Conservation (phyloP, 2,888 invertebrate species). For the Drosophila putrida region DNA sequence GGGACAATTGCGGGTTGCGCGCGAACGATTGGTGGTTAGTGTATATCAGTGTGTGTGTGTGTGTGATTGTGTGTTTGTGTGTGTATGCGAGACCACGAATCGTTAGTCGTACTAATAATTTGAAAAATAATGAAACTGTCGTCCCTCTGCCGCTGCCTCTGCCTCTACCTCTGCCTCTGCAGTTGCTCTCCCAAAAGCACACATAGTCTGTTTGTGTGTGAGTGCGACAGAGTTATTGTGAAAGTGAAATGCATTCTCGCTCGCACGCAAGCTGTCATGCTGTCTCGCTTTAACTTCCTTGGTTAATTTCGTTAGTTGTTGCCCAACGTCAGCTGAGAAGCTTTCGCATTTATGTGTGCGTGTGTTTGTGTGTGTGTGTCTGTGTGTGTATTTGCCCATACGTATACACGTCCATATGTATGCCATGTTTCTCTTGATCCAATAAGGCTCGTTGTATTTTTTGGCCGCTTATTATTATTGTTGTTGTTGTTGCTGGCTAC, state of each 20-base stretch:
- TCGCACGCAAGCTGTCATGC: slow-evolving; percentile 8
- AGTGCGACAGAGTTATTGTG: slow-evolving; percentile 46
- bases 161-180: neutral
- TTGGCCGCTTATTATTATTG: slow-evolving; percentile 18
- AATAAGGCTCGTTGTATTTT: slow-evolving; percentile 60
- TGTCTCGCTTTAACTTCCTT: slow-evolving; percentile 78
- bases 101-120: slow-evolving; percentile 83
- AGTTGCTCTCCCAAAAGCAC: slow-evolving; percentile 3
- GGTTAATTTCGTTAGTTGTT: slow-evolving; percentile 78
- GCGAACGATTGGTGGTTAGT: slow-evolving; percentile 77
- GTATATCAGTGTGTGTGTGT: neutral
- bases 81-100: slow-evolving; percentile 76
- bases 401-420: slow-evolving; percentile 46
- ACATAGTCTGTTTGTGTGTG: slow-evolving; percentile 1
- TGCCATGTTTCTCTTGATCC: slow-evolving; percentile 65
- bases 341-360: slow-evolving; percentile 1
- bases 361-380: neutral
- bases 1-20: slow-evolving; percentile 73
- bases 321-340: slow-evolving; percentile 44
- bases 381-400: slow-evolving; percentile 20
- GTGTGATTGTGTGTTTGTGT: slow-evolving; percentile 26
- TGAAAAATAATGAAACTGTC: slow-evolving; percentile 80
- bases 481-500: slow-evolving; percentile 22
- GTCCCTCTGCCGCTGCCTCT: slow-evolving; percentile 23
- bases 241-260: slow-evolving; percentile 47